Evolutionary conservation across 2,113 vertebrate species (phyloP).

Genomic region (Bettongia penicillata): DNA sequence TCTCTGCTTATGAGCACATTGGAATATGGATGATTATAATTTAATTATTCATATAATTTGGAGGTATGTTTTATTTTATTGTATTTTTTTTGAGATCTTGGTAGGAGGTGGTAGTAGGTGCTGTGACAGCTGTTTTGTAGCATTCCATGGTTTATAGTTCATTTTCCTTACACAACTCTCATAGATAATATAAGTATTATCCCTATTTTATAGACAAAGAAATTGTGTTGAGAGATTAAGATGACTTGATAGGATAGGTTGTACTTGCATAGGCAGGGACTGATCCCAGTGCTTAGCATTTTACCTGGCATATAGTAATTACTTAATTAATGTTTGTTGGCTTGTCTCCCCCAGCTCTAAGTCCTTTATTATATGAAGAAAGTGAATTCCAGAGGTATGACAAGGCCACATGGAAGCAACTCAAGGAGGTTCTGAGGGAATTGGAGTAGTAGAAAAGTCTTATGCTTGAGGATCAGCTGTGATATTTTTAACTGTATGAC

Average conservation of each 20-base stretch:
- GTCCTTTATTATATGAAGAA: not conserved
- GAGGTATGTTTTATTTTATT: not conserved
- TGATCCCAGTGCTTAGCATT: not conserved
- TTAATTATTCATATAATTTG: not conserved
- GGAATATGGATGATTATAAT: not conserved
- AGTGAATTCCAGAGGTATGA: not conserved
- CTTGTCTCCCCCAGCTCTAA: not conserved
- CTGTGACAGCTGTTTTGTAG: not conserved
- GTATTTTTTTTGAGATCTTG: not conserved
- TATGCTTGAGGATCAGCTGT: not conserved
- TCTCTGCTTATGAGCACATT: not conserved
- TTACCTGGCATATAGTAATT: not conserved
- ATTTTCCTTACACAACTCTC: not conserved
- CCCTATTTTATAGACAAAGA: not conserved
- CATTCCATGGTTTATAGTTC: not conserved
- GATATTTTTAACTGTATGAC: not conserved
- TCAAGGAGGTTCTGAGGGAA: not conserved
- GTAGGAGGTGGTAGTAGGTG: not conserved
- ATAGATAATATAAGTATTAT: not conserved
- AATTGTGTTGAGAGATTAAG: not conserved
- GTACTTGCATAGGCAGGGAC: not conserved
- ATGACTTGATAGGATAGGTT: not conserved
- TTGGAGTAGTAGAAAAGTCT: not conserved
- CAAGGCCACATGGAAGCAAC: not conserved
- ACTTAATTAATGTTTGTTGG: not conserved